These are phyloP conservation scores for Drosophila mauritiana DNA, from an alignment of 1,140 invertebrate genomes.

Conservation along the genomic window DNA sequence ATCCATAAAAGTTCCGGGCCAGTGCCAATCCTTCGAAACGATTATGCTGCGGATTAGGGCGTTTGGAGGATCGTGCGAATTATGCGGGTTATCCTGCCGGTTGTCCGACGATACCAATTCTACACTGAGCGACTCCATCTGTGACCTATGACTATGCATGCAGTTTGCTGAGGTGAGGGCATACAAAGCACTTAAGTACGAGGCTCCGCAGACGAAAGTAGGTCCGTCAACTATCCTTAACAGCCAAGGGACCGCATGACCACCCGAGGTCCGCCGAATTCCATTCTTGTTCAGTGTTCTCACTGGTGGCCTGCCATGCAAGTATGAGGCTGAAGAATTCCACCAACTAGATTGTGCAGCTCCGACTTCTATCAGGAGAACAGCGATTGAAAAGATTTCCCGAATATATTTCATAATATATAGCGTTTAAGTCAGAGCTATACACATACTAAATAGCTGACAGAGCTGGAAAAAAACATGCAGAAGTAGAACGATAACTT, in stretches of 20 bases:
- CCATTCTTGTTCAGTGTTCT: constrained; percentile 14
- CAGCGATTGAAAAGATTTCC: neutral
- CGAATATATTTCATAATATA: neutral
- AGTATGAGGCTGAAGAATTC: neutral
- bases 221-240: constrained; percentile 20
- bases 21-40: constrained; percentile 16
- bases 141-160: constrained; percentile 2
- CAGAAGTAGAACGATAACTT: neutral
- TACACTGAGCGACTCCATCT: constrained; percentile 5
- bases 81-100: neutral
- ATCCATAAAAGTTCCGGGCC: constrained; percentile 35
- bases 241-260: constrained; percentile 19
- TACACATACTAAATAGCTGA: neutral
- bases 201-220: constrained; percentile 28
- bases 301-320: constrained; percentile 2
- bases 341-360: neutral
- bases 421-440: neutral
- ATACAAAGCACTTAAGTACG: constrained; percentile 15
- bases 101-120: neutral
- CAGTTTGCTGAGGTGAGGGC: constrained; percentile 41
- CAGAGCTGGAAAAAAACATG: neutral
- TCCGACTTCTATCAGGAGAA: neutral
- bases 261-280: constrained; percentile 7
- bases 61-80: neutral
- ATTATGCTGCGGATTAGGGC: constrained; percentile 7